Base-by-base conservation (phyloP, 2,797 vertebrate species). In the Dicrostonyx torquatus region DNA sequence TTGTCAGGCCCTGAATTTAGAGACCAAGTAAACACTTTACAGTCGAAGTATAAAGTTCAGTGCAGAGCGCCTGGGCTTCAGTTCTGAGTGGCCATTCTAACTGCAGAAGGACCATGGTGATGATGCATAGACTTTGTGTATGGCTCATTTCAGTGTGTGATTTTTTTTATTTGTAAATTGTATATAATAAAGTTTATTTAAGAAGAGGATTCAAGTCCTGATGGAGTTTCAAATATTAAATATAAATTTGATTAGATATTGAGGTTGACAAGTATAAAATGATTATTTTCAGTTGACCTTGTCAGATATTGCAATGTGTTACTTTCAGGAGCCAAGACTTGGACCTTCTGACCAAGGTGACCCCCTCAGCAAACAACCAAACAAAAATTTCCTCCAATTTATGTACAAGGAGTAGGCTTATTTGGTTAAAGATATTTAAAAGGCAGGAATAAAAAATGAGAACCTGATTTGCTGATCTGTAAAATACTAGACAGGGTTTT, bases 281-380 rank as follows among this genome's bases (percentile, higher is more conserved):
- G 82, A 45, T 68, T 91, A 11, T 77, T 93, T 76, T 95, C 45
- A 50, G 14, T 79, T 97, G 40, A 91, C 60, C 87, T 96, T 79
- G 68, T 82, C 24, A 73, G 18, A 6, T 91, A 83, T 60, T 89
- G n/a, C 10, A 70, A 34, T 37, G 58, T 76, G 94, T 90, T 86
- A 72, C 91, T 40, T 95, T 97, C 58, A 98, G 98, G 86, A 93
- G 45, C 82, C 94, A 97, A 95, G 76, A 95, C 11, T 37, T 86
- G 76, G 92, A 84, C 0, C 93, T 93, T 96, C 83, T 96, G 58
- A 96, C 86, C 70, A 90, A 96, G 88, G 83, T 90, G 95, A 92
- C 88, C 34, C 40, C 77, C 55, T 84, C 90, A 95, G 73, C 60
- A 87, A 95, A 97, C 73, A 97, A 96, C 93, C 37, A 58, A 58